A percentile compares a stretch with the other conserved stretches of the same genome.
phyloP scores from a whole-genome alignment of 2,113 vertebrate genomes.

The Corvus moneduloides region DNA sequence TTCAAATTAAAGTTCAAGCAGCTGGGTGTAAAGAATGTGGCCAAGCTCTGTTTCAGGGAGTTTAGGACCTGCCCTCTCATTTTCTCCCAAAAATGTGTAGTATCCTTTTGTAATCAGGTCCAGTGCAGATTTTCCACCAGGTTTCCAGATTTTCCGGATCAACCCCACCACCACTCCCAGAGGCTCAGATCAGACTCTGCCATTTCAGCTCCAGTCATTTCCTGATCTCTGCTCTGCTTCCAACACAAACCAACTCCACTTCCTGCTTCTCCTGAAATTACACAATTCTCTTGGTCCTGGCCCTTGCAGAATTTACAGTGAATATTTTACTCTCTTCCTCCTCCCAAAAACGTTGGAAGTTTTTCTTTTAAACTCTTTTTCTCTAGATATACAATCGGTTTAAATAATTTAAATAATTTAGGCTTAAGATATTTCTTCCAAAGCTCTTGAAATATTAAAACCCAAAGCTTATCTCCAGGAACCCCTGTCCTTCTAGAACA shows the following conservation, averaged over 20 bases:
- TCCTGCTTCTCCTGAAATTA: background rate
- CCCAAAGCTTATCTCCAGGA: background rate
- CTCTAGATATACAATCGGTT: background rate
- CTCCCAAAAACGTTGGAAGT: background rate
- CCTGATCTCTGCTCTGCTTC: background rate
- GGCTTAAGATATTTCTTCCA: background rate
- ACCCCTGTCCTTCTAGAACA: background rate
- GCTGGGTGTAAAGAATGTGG: accelerated
- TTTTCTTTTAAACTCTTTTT: background rate
- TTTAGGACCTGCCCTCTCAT: accelerated
- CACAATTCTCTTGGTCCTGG: background rate
- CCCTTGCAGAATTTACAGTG: background rate
- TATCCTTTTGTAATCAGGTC: background rate
- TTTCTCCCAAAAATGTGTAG: background rate
- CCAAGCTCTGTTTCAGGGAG: background rate
- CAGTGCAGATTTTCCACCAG: background rate
- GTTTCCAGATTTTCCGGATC: background rate
- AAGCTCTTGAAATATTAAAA: background rate
- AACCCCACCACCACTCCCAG: background rate
- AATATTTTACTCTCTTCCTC: background rate
- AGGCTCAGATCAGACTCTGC: background rate
- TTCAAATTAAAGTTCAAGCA: background rate
- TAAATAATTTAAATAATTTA: background rate
- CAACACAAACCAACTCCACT: background rate
- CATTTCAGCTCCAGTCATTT: background rate